Evolutionary conservation across 2,888 invertebrate genomes (phyloP).

Genomic region (Clivina fossor): DNA sequence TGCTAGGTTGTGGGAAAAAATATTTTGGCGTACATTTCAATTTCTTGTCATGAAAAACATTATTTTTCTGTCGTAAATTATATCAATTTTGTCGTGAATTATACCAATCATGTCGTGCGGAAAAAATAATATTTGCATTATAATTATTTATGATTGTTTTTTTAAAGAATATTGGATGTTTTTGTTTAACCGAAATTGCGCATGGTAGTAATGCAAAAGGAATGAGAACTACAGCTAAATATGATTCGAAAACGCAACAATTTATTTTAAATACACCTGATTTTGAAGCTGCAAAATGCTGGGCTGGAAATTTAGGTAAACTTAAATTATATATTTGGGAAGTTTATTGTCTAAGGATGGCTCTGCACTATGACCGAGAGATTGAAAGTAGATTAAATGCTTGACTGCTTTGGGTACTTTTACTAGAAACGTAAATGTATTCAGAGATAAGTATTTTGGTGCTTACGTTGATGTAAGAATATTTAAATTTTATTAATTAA

Average conservation of each 20-base stretch:
- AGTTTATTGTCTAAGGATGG: too few relatives aligned
- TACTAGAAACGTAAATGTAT: too few relatives aligned
- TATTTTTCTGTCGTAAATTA: neutral
- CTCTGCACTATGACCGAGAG: too few relatives aligned
- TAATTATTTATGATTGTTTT: constrained; percentile 23
- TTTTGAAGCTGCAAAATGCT: constrained; percentile 80
- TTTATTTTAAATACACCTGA: constrained; percentile 74
- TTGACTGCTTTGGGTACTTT: too few relatives aligned
- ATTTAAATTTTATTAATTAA: too few relatives aligned
- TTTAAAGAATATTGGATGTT: constrained; percentile 66
- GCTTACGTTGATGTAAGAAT: too few relatives aligned
- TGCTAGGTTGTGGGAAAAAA: too few relatives aligned
- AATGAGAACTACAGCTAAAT: constrained; percentile 84
- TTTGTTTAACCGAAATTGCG: constrained; percentile 85
- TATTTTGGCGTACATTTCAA: neutral
- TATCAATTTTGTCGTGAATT: neutral
- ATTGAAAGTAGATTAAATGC: too few relatives aligned
- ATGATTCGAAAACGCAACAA: constrained; percentile 68
- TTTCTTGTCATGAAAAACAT: neutral
- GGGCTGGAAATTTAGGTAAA: constrained; percentile 77
- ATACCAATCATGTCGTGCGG: neutral
- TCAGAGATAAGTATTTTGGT: too few relatives aligned
- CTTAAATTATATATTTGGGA: too few relatives aligned
- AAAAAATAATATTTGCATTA: neutral
- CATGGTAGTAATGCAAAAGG: constrained; percentile 90